A percentile compares a stretch with the other conserved stretches of the same genome.
Evolutionary conservation across 1,140 invertebrate species (phyloP).

Genomic region (Macrocentrus cingulum): DNA sequence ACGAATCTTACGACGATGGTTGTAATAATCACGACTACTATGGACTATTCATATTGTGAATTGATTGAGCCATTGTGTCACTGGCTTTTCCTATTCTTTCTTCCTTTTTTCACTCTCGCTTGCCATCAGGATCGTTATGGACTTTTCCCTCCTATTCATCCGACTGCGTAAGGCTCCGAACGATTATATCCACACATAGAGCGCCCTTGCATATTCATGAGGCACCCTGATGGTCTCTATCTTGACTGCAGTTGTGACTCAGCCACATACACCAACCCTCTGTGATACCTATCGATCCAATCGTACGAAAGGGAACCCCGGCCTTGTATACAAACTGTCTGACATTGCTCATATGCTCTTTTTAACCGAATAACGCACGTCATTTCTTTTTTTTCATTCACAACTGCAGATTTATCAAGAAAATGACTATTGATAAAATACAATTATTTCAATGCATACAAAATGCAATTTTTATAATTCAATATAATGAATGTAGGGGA

Average conservation of each 20-base stretch:
- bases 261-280: not conserved
- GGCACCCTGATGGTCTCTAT: not conserved
- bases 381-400: no score
- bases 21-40: constrained; percentile 4
- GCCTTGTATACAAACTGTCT: no score
- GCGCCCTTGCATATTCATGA: constrained; percentile 14
- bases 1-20: not conserved
- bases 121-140: not conserved
- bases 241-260: not conserved
- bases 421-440: no score
- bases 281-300: constrained; percentile 11
- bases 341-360: no score
- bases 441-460: no score
- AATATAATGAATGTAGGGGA: no score
- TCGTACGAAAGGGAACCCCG: not conserved
- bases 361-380: no score
- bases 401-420: no score
- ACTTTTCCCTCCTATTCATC: not conserved
- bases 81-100: not conserved
- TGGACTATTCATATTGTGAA: constrained; percentile 26
- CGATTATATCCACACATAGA: constrained; percentile 9
- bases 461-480: no score
- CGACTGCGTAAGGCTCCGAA: not conserved
- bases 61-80: constrained; percentile 30
- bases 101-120: constrained; percentile 1